Conservation (phyloP, 2,888 invertebrate genomes). For the Pycnomerus fuliginosus region DNA sequence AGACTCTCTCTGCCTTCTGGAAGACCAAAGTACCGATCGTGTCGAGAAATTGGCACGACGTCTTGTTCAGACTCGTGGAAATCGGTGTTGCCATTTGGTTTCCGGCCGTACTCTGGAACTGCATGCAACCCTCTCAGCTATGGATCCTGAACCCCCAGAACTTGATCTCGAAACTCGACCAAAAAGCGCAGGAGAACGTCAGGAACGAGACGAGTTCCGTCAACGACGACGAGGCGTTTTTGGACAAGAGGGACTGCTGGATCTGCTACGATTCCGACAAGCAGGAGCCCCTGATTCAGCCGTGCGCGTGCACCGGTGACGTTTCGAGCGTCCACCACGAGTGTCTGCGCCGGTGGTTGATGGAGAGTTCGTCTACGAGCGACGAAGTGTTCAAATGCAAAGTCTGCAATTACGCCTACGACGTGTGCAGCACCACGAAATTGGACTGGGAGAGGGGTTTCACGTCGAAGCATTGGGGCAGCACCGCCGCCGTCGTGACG, state of each 20-base stretch:
- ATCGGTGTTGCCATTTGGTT: conserved; percentile 94
- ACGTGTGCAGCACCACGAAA: conserved; percentile 73
- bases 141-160: conserved; percentile 93
- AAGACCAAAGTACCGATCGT: conserved; percentile 85
- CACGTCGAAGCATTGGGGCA: conserved; percentile 80
- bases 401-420: conserved; percentile 82
- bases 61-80: conserved; percentile 87
- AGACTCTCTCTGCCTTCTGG: conserved; percentile 91
- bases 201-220: neutral
- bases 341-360: conserved; percentile 85
- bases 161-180: conserved; percentile 62
- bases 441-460: conserved; percentile 84
- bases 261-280: conserved; percentile 88
- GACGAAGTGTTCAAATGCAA: conserved; percentile 63
- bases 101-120: conserved; percentile 95
- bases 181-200: conserved; percentile 8
- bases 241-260: conserved; percentile 79
- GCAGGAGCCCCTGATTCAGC: conserved; percentile 80
- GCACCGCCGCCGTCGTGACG: conserved; percentile 76
- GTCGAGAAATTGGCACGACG: conserved; percentile 89
- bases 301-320: conserved; percentile 89
- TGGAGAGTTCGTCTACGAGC: conserved; percentile 62
- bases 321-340: conserved; percentile 92
- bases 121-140: conserved; percentile 88
- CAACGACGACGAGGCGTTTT: conserved; percentile 55